These are phyloP conservation scores for Mormyrus iriodes DNA, from an alignment of 2,113 vertebrate genomes.

Conservation along the genomic window DNA sequence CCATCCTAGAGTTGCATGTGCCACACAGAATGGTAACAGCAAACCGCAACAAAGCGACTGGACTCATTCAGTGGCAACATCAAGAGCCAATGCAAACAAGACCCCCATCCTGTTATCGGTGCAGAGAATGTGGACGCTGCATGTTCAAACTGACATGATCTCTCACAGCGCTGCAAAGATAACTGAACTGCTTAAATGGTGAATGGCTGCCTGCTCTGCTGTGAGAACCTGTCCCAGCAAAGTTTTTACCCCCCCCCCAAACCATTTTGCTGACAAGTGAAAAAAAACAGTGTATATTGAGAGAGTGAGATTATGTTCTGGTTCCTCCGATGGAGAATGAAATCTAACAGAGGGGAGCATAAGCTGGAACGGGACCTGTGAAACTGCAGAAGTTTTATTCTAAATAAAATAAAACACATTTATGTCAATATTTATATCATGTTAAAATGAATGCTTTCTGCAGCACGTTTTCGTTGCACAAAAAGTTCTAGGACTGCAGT, in stretches of 20 bases:
- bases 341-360: neutral
- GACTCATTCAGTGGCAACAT: neutral
- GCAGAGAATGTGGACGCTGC: neutral
- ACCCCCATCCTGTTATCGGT: neutral
- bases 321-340: neutral
- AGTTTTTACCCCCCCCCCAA: neutral
- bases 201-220: no score
- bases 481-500: neutral
- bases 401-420: no score
- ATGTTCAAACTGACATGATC: neutral
- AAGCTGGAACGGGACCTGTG: neutral
- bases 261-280: neutral
- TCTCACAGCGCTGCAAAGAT: neutral
- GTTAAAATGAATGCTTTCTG: neutral
- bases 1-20: neutral
- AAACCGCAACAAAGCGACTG: neutral
- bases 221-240: neutral
- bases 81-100: neutral
- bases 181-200: neutral
- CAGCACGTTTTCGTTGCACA: neutral
- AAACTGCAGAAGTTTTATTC: neutral
- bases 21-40: neutral
- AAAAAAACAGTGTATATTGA: neutral
- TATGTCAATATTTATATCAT: neutral
- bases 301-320: neutral